Evolutionary conservation across 2,888 invertebrate genomes (phyloP), one percentile per base, ranked within the genome.

Genomic region (Harpalus rufipes): DNA sequence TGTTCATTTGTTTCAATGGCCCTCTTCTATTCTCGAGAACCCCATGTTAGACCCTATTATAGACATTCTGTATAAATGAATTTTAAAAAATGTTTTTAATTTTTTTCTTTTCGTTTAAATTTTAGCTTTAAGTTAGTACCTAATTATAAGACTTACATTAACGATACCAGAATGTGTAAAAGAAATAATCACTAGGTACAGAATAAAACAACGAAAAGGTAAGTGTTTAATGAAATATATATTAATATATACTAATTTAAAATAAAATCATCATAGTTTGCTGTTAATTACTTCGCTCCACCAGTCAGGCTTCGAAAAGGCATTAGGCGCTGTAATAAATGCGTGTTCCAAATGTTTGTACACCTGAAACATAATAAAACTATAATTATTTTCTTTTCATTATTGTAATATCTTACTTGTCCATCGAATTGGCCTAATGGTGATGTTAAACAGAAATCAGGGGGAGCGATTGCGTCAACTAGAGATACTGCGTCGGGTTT

Each of bases 381-480:
- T 14, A 21, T 76, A 25, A 14, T 76, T 32, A 3, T 5, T 32
- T 32, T 5, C 32, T 32, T 32, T 32, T 32, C 32, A 32, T 32
- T 32, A 32, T 32, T 32, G 5, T 5, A 74, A 44, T 76, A 18
- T 81, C 12, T 32, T 91, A 96, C 97, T 93, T 96, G 93, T 89
- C 98, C 98, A 91, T 98, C 97, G 6, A 96, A 94, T 88, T 92
- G 92, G 56, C 97, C 98, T 14, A 98, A 92, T 0, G 96, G 94
- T 0, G 98, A 98, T 89, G 96, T 95, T 10, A 98, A 91, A 86
- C 97, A 93, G 90, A 96, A 97, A 92, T 98, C 98, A 0, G 96
- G 95, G 0, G 97, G 97, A 0, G 98, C 97, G 74, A 98, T 92
- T 0, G 94, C 94, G 91, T 98, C 98, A 0, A 94, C 95, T 44